Conservation (phyloP, 2,888 invertebrate genomes). For the Abrostola tripartita region DNA sequence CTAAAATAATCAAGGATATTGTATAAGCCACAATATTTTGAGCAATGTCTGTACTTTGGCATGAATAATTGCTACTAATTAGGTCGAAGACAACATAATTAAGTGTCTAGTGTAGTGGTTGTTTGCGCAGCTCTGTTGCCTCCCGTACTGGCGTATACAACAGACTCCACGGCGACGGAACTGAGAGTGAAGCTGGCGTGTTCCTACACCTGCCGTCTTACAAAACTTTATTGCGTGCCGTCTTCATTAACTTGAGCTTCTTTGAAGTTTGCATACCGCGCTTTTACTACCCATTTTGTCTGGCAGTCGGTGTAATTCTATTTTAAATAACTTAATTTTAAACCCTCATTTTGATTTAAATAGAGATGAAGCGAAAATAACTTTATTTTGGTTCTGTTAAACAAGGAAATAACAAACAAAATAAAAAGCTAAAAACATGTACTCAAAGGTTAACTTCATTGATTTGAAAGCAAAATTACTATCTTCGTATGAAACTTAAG, state of each 20-base stretch:
- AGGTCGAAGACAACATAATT: constrained; percentile 12
- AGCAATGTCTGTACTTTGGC: not conserved
- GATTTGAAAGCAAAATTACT: constrained; percentile 10
- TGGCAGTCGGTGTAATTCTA: constrained; percentile 32
- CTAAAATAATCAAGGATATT: not conserved
- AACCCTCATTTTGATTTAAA: constrained; percentile 8
- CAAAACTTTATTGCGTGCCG: constrained; percentile 74
- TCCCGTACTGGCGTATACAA: constrained; percentile 5
- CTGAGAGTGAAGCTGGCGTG: constrained; percentile 60
- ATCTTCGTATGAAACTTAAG: constrained; percentile 11
- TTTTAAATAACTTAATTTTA: constrained; percentile 33
- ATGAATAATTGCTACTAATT: constrained; percentile 4
- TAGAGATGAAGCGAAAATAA: constrained; percentile 27
- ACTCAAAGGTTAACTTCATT: constrained; percentile 12
- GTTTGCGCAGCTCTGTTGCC: constrained; percentile 11
- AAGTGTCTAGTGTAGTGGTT: constrained; percentile 5
- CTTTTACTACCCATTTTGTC: constrained; percentile 51
- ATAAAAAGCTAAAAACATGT: too few relatives aligned
- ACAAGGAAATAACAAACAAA: constrained; percentile 1
- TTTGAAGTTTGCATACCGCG: constrained; percentile 69
- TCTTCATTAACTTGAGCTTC: constrained; percentile 76
- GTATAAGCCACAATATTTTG: not conserved
- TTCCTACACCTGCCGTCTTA: constrained; percentile 68
- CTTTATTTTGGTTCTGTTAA: constrained; percentile 21
- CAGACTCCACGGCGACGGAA: constrained; percentile 40